phyloP scores from a whole-genome alignment of 2,888 invertebrate genomes.

The Hyalella azteca region DNA sequence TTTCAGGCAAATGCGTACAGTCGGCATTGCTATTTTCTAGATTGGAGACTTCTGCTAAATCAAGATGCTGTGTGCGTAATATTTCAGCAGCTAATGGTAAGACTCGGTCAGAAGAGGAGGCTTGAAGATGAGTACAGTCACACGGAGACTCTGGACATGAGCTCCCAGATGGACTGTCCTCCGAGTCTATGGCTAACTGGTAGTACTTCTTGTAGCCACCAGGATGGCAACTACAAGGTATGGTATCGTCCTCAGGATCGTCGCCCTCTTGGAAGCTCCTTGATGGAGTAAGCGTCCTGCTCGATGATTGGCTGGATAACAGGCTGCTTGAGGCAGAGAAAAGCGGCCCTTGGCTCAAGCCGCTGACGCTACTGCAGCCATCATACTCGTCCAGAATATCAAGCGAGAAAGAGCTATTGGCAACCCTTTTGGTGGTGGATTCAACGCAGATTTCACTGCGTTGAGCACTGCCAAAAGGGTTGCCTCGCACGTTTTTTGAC shows the following conservation, averaged over 20 bases:
- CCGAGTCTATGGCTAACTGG: slow-evolving; percentile 46
- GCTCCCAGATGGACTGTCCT: slow-evolving; percentile 40
- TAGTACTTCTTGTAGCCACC: slow-evolving; percentile 55
- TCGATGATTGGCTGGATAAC: slow-evolving; percentile 9
- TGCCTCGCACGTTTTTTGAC: slow-evolving; percentile 59
- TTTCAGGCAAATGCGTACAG: background rate
- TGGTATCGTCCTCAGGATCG: slow-evolving; percentile 42
- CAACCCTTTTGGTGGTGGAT: slow-evolving; percentile 58
- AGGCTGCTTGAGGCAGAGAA: slow-evolving; percentile 49
- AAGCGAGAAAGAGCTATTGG: slow-evolving; percentile 41
- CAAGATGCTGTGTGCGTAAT: background rate
- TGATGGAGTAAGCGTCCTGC: slow-evolving; percentile 40
- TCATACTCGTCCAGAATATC: slow-evolving; percentile 52
- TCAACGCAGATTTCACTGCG: slow-evolving; percentile 50
- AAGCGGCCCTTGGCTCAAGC: slow-evolving; percentile 48
- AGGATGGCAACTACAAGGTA: slow-evolving; percentile 45
- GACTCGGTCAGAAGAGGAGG: background rate
- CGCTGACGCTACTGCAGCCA: slow-evolving; percentile 52
- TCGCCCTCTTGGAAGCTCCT: slow-evolving; percentile 45
- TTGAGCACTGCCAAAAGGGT: slow-evolving; percentile 57
- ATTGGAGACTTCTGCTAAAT: background rate
- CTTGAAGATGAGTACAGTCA: background rate
- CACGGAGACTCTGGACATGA: background rate
- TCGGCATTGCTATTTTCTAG: background rate
- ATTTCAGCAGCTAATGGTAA: slow-evolving; percentile 32